phyloP scores from a whole-genome alignment of 30 jellyfish, hydroid and myxozoan genomes.

The Aurelia sp. region DNA sequence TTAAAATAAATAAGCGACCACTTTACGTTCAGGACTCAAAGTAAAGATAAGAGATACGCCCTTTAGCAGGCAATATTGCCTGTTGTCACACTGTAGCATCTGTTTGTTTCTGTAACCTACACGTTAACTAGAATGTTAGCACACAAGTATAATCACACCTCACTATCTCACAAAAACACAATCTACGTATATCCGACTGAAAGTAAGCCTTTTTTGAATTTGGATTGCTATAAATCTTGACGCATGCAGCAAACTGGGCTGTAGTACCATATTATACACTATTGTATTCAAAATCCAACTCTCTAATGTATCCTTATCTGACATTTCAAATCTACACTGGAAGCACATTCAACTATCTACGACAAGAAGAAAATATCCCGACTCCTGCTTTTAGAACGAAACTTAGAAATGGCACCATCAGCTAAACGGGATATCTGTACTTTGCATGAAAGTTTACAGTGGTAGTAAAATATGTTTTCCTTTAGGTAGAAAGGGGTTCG shows the following conservation, averaged over 20 bases:
- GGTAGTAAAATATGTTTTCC: too few relatives aligned
- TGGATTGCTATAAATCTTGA: too few relatives aligned
- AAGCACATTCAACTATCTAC: background rate
- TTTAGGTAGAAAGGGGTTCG: too few relatives aligned
- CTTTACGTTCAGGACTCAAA: conserved; percentile 26
- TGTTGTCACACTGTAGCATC: background rate
- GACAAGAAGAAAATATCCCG: background rate
- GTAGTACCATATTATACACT: background rate
- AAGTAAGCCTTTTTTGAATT: conserved; percentile 2
- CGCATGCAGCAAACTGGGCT: background rate
- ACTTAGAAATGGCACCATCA: too few relatives aligned
- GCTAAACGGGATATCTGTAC: too few relatives aligned
- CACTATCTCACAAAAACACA: conserved; percentile 25
- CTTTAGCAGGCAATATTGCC: conserved; percentile 24
- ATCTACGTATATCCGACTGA: conserved; percentile 33
- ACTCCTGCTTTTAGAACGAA: too few relatives aligned
- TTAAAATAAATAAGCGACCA: conserved; percentile 72
- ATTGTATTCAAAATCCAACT: too few relatives aligned
- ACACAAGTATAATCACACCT: conserved; percentile 35
- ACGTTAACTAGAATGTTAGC: conserved; percentile 24
- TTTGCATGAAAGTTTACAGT: too few relatives aligned
- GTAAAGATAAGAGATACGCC: conserved; percentile 17
- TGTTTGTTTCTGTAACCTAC: conserved; percentile 17
- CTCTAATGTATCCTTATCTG: too few relatives aligned
- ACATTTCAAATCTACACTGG: too few relatives aligned